A percentile compares a stretch with the other conserved stretches of the same genome.
phyloP scores from a whole-genome alignment of 2,797 vertebrate genomes.

The Gadopsis bispinosus region DNA sequence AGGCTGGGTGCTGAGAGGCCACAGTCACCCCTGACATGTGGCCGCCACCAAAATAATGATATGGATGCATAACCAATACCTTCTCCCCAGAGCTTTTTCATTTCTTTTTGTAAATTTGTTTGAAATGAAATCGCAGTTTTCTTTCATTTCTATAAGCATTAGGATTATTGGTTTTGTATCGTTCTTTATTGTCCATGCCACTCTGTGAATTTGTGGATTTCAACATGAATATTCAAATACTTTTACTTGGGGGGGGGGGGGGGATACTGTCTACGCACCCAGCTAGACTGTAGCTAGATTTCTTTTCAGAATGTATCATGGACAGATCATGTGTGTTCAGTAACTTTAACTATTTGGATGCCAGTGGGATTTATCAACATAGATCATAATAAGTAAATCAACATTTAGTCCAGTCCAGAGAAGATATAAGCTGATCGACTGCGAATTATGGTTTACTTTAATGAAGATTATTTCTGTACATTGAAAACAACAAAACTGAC shows the following conservation, averaged over 20 bases:
- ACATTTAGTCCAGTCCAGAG: not conserved
- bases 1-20: conserved; percentile 51
- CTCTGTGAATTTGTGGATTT: conserved; percentile 37
- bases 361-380: conserved; percentile 4
- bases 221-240: conserved; percentile 51
- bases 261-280: conserved; percentile 10
- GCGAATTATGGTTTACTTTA: not conserved
- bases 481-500: conserved; percentile 14
- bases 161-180: conserved; percentile 11
- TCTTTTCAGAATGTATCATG: conserved; percentile 35
- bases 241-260: conserved; percentile 41
- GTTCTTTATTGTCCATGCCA: not conserved
- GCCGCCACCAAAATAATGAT: conserved; percentile 63
- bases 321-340: conserved; percentile 25
- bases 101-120: conserved; percentile 18
- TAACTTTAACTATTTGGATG: conserved; percentile 17
- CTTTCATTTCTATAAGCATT: conserved; percentile 17
- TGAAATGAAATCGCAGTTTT: conserved; percentile 3
- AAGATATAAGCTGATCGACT: not conserved
- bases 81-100: conserved; percentile 32
- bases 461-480: not conserved
- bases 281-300: conserved; percentile 36
- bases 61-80: conserved; percentile 56
- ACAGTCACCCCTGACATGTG: conserved; percentile 69
- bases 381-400: conserved; percentile 26